Evolutionary conservation across 2,797 vertebrate species (phyloP).

Genomic region (Macropus fuliginosus): DNA sequence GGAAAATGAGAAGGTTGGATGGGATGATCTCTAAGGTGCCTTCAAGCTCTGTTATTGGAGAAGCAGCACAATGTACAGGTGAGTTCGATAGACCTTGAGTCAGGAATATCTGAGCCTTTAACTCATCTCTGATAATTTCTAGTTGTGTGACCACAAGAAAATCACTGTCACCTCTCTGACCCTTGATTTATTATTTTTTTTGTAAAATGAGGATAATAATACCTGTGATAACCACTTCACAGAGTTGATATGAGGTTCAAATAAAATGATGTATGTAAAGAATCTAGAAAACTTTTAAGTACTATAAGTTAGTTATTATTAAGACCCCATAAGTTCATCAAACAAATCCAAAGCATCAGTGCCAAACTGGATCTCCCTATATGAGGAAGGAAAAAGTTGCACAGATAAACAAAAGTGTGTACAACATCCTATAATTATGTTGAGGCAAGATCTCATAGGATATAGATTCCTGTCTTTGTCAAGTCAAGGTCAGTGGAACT

Average conservation of each 20-base stretch:
- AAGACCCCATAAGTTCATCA: not conserved
- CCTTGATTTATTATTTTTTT: not conserved
- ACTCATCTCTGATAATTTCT: not conserved
- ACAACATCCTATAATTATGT: not conserved
- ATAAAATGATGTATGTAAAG: not conserved
- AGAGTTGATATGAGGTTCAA: not conserved
- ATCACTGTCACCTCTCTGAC: not conserved
- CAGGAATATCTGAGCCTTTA: slow-evolving; percentile 32
- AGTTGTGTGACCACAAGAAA: not conserved
- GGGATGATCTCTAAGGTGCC: not conserved
- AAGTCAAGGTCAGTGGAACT: not conserved
- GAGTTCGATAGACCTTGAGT: not conserved
- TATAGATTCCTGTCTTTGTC: not conserved
- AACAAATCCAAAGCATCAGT: not conserved
- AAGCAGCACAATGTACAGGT: not conserved
- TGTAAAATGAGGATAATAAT: not conserved
- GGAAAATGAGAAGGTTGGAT: slow-evolving; percentile 51
- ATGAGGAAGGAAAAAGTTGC: not conserved
- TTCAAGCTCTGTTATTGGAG: slow-evolving; percentile 17
- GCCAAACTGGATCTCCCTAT: not conserved
- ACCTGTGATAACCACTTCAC: not conserved
- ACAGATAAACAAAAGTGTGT: not conserved
- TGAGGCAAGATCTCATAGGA: not conserved
- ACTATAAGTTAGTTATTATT: not conserved
- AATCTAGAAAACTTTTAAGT: not conserved